Evolutionary conservation across 2,888 invertebrate genomes (phyloP), one percentile per base, ranked within the genome.

Genomic region (Athetis lepigone): DNA sequence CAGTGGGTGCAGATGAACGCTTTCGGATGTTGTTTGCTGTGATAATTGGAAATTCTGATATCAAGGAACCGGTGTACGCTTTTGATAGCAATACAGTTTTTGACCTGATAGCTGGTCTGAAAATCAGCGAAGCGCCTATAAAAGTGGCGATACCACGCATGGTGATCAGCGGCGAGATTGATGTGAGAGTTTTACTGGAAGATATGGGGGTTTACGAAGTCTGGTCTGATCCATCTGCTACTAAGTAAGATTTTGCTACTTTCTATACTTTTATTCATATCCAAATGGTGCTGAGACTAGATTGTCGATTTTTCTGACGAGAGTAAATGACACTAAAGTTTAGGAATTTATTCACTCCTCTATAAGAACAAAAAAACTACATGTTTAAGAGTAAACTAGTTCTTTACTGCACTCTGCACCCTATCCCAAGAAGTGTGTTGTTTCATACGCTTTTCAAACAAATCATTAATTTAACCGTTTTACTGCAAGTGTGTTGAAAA

Each of bases 61-160:
- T 64, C 2, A 19, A 0, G 11, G 5, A 42, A 16, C 1, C 33
- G 6, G 36, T 75, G 1, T 2, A n/a, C 0, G 27, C 0, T 5
- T 3, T 69, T 1, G 46, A 9, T 3, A 52, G 5, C 6, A 21
- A 63, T 0, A 1, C 66, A 4, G 9, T 75, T 0, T 57, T 70
- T 37, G 76, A 80, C n/a, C 0, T 67, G 3, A 3, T 77, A 0
- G 39, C 16, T 0, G 54, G 43, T 16, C 37, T 83, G 40, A 69
- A 39, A 16, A 39, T 62, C 21, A 79, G 59, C 39, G 1, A 25
- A 0, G 55, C 54, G 3, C 80, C 73, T 0, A 56, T 84, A 27
- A 70, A 84, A 5, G 57, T 84, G 4, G 77, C 65, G 1, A 73
- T 84, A 49, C 84, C 84, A 2, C 70, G 76, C n/a, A 51, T 80